Evolutionary conservation across 2,113 vertebrate genomes (phyloP), one percentile per base, ranked within the genome.

Genomic region (Seriola aureovittata): DNA sequence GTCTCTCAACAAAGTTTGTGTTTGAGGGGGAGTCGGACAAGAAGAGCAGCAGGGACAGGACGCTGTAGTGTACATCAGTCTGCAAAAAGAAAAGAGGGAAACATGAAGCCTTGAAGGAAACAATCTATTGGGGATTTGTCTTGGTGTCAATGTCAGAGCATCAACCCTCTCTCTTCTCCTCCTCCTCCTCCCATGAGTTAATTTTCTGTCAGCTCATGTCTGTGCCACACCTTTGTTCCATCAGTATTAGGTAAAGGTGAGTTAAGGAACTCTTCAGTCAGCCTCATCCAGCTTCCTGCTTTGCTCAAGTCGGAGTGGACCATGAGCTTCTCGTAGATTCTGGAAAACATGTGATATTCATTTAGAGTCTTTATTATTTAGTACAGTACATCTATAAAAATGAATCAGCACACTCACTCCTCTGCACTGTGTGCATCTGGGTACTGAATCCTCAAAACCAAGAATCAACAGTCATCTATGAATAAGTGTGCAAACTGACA

Each of bases 11-110:
- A 84, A 97, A 99, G 83, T 89, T 93, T 54, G 95, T 95, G 87
- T 98, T 99, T 72, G 96, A 97, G 58, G 98, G 98, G 25, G 97
- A 98, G 75, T 96, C 96, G n/a, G 98, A 99, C 32, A 99, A 93
- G 82, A 95, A 93, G 11, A 99, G 95, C 59, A 99, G 95, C 82
- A 99, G 95, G 4, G 96, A 97, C 38, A 99, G 90, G 36, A 98
- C 78, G 55, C 97, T 94, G 93, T 97, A 97, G 92, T 99, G 98
- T 1, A 84, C 84, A 48, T 96, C 93, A 3, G 94, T 96, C 96
- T 96, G 87, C 17, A 81, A 60, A 40, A 42, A 8, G 29, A 29
- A 29, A 29, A 29, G 29, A 42, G 14, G 29, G 13, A 8, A 42
- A 21, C 8, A 67, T 40, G 9, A 8, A 42, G 14, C 13, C 4